Conservation (phyloP, 2,888 invertebrate species). For the Desoria tigrina region DNA sequence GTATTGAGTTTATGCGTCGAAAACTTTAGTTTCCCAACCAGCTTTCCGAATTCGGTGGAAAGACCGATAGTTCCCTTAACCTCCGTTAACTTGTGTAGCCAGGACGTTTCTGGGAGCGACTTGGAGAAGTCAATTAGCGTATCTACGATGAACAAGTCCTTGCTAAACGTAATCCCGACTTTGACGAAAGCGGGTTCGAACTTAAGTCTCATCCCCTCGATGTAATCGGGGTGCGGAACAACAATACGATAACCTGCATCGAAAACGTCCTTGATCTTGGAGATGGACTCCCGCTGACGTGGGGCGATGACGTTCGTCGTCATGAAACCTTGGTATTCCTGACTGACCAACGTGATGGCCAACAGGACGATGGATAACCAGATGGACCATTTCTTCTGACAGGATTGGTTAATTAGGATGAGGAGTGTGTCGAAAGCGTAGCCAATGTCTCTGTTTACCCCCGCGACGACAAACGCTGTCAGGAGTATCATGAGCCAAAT, state of each 20-base stretch:
- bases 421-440: not conserved
- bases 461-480: not conserved
- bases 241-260: conserved; percentile 1
- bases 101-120: not conserved
- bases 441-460: not conserved
- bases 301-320: conserved; percentile 8
- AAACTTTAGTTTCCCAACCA: not conserved
- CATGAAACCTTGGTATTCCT: conserved; percentile 8
- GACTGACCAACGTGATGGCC: not conserved
- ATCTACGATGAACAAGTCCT: not conserved
- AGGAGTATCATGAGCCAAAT: conserved; percentile 3
- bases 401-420: not conserved
- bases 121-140: not conserved
- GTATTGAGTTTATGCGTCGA: not conserved
- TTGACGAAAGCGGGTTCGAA: not conserved
- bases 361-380: not conserved
- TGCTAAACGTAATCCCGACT: not conserved
- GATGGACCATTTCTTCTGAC: not conserved
- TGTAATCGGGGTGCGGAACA: too few species aligned
- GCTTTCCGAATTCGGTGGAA: not conserved
- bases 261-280: not conserved
- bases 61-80: not conserved
- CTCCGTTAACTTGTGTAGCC: not conserved
- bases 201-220: not conserved
- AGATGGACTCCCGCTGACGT: not conserved